These are phyloP conservation scores for Drosophila insularis DNA, from an alignment of 1,140 invertebrate genomes.

Conservation along the genomic window DNA sequence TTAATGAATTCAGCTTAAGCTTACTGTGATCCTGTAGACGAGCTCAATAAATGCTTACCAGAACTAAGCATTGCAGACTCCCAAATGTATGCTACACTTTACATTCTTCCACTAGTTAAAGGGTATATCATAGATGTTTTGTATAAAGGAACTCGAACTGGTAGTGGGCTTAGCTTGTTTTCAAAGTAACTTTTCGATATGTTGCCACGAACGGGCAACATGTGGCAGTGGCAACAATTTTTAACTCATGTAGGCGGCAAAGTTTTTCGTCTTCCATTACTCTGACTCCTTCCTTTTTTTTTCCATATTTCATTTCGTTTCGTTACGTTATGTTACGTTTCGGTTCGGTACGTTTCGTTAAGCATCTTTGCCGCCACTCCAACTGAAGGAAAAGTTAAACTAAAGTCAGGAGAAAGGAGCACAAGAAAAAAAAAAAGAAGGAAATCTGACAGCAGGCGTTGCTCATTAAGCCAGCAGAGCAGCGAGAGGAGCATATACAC, in stretches of 20 bases:
- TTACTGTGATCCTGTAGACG: no score
- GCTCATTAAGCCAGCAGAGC: slow-evolving; percentile 16
- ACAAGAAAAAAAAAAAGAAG: neutral
- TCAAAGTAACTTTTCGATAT: neutral
- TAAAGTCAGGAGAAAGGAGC: slow-evolving; percentile 3
- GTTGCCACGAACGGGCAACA: neutral
- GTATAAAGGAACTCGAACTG: no score
- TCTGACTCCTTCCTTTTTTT: neutral
- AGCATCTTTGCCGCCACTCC: slow-evolving; percentile 12
- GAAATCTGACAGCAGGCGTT: slow-evolving; percentile 13
- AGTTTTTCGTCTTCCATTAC: neutral
- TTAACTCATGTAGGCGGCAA: slow-evolving; percentile 14
- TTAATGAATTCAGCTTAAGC: no score
- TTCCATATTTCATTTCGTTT: slow-evolving; percentile 1
- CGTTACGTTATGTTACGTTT: slow-evolving; percentile 7
- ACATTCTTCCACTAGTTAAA: no score
- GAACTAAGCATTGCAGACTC: no score
- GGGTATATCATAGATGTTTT: no score
- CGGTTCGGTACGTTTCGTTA: slow-evolving; percentile 7
- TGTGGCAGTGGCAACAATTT: slow-evolving; percentile 10
- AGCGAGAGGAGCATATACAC: neutral
- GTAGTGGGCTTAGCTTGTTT: no score
- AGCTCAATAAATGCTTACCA: no score
- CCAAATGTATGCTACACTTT: no score
- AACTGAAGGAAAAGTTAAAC: slow-evolving; percentile 13